Percentiles rank a stretch among this genome's conserved stretches.
Conservation (phyloP, 2,113 vertebrate species). For the Dasyornis broadbenti region DNA sequence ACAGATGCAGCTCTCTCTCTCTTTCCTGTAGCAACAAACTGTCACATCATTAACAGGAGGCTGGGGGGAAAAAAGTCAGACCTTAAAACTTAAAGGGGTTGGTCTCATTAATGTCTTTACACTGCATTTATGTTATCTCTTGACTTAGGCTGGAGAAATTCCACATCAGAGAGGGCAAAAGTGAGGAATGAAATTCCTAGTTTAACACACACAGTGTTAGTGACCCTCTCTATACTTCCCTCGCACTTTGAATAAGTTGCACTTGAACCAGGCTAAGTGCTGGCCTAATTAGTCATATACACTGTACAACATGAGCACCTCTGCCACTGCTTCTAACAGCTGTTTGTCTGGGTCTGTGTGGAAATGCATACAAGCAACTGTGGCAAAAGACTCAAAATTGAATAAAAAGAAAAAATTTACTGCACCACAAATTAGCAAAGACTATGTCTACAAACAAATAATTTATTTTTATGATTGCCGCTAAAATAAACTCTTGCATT, state of each 20-base stretch:
- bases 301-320: neutral
- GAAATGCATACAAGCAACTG: neutral
- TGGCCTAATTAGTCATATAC: neutral
- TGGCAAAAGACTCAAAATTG: neutral
- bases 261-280: neutral
- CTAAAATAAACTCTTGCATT: constrained; percentile 20
- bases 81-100: neutral
- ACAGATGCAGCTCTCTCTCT: neutral
- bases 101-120: neutral
- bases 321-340: neutral
- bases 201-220: neutral
- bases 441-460: neutral
- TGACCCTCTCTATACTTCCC: neutral
- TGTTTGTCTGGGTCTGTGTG: neutral
- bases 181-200: neutral
- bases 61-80: neutral
- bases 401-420: neutral
- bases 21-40: neutral
- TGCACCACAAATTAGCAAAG: neutral
- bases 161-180: neutral
- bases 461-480: neutral
- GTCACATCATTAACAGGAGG: neutral
- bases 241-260: neutral
- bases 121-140: neutral
- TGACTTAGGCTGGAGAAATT: neutral